phyloP scores from a whole-genome alignment of 1,140 invertebrate genomes.

The Sycophaga agraensis region DNA sequence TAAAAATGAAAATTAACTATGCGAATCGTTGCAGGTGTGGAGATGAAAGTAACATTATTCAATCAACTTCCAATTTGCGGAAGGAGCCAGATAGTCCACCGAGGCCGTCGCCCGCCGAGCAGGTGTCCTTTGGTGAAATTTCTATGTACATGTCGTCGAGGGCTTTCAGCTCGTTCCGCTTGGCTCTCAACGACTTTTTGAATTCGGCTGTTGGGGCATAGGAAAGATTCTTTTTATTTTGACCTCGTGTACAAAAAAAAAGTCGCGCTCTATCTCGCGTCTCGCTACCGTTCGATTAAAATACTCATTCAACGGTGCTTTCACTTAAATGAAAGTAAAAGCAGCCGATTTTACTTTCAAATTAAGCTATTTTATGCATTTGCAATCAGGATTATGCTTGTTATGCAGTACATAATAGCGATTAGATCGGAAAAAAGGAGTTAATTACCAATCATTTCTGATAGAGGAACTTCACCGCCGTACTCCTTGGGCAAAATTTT shows the following conservation, averaged over 20 bases:
- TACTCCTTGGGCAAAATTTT: conserved; percentile 83
- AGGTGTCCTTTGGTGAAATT: conserved; percentile 63
- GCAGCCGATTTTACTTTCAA: too few species aligned
- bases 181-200: conserved; percentile 66
- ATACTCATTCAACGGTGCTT: too few species aligned
- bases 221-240: too few species aligned
- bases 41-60: conserved; percentile 35
- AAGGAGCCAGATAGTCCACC: conserved; percentile 75
- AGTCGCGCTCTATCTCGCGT: too few species aligned
- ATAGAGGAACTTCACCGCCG: conserved; percentile 74
- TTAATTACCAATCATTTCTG: conserved; percentile 73
- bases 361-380: too few species aligned
- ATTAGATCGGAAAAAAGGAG: not conserved
- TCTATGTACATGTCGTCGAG: conserved; percentile 80
- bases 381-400: too few species aligned
- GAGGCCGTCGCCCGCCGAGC: conserved; percentile 66
- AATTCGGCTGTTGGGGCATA: conserved; percentile 52
- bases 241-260: too few species aligned
- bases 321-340: too few species aligned
- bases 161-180: conserved; percentile 67
- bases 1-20: not conserved
- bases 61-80: conserved; percentile 80
- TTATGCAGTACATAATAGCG: too few species aligned
- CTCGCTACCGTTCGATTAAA: too few species aligned
- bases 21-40: not conserved